Evolutionary conservation across 2,888 invertebrate genomes (phyloP), one percentile per base, ranked within the genome.

Genomic region (Lacanobia wlatinum): DNA sequence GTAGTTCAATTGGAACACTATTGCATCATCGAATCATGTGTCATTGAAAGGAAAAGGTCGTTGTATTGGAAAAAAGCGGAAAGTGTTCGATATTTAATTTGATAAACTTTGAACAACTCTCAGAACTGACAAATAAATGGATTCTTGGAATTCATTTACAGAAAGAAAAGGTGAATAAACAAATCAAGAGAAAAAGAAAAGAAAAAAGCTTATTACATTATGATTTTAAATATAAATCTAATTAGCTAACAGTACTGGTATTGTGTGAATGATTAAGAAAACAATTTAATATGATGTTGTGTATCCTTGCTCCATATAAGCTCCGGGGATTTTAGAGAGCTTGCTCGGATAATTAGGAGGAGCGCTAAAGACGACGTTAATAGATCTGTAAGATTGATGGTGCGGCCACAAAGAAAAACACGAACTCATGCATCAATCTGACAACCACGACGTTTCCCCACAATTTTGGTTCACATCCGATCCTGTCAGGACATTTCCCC

Each of bases 351-450:
- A 93, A 93, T 93, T 93, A 93, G 93, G 89, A 90, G 87, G 85
- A 87, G 87, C 90, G 90, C 89, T 93, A 92, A 93, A 92, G 91
- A 92, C 91, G 93, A 92, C 93, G 93, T 92, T 93, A 93, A 93
- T 93, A 93, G 93, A 93, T 92, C 92, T 90, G 87, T 83, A 90
- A 93, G 93, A 93, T 93, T 93, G 93, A 93, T 93, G 93, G 88
- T 84, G 85, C 64, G 84, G 82, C 84, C 87, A 92, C 92, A 93
- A 93, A 93, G 92, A 93, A 93, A 93, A 92, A 92, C 92, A 90
- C 91, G 88, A 89, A 87, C 92, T 92, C 92, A 92, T 93, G 91
- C 93, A 93, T 93, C 93, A 93, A 93, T 92, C 92, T 92, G 92
- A 93, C 92, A 90, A 87, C 84, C 77, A 87, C 87, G 87, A 85